Base-by-base conservation (phyloP, 2,888 invertebrate genomes). In the Trissolcus japonicus region DNA sequence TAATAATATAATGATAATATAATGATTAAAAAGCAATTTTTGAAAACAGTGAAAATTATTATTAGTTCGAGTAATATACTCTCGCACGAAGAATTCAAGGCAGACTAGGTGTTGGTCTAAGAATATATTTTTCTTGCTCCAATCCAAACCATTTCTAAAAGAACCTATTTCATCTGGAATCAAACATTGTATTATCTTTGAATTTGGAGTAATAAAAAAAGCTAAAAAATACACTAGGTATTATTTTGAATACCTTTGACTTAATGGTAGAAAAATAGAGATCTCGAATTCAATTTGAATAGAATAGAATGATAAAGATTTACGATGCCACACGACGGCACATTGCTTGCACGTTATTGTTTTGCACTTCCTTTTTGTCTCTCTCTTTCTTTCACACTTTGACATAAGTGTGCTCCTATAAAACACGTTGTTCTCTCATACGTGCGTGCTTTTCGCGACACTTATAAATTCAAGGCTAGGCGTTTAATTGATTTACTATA, bases 281-380 rank as follows among this genome's bases (percentile, higher is more conserved):
- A 75, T 75, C 75, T 75, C 68, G 68, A 48, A 65, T 68, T 65
- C 48, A 76, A 76, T 76, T 76, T 76, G 71, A 76, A 76, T 76
- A 76, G 71, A 76, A 76, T 76, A 67, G 72, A 43, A 67, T 46
- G 63, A 76, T 72, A 72, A 67, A 67, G 76, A 76, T 76, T 76
- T 76, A 72, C 63, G 63, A 72, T 76, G 67, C 59, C 63, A 72
- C 57, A 54, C 63, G 63, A 51, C 51, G 17, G 54, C 65, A 50
- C 66, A 76, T n/a, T 51, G 63, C 13, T 51, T 55, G 74, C 57
- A 59, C 68, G 75, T 76, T 69, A 76, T 63, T 66, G 71, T 71
- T 76, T 76, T 76, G 46, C 66, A 71, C 76, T 76, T 76, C 71
- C 78, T 79, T 68, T 60, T 54, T 51, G 21, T 55, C 50, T 67